phyloP scores from a whole-genome alignment of 2,888 invertebrate genomes.

The Colostygia pectinataria region DNA sequence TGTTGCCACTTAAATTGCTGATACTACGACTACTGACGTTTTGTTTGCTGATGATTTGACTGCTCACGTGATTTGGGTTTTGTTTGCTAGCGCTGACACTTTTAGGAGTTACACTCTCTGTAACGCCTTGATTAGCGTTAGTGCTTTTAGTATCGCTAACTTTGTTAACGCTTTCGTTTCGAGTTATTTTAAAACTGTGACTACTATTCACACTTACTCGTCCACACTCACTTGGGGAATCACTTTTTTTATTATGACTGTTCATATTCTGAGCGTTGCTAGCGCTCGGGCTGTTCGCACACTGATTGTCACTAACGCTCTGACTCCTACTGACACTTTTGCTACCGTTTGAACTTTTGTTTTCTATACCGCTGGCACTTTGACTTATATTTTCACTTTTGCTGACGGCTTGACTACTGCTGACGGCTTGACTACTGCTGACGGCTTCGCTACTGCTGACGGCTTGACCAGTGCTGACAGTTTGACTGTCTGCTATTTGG shows the following conservation, averaged over 20 bases:
- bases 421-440: slow-evolving; percentile 1
- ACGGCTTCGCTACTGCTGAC: no score
- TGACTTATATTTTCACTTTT: slow-evolving; percentile 2
- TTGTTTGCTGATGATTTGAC: background rate
- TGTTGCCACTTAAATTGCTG: slow-evolving; percentile 1
- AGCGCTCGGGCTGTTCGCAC: slow-evolving; percentile 4
- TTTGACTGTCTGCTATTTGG: background rate
- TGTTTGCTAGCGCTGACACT: background rate
- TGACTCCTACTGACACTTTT: slow-evolving; percentile 23
- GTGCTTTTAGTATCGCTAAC: background rate
- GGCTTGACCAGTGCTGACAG: slow-evolving; percentile 4
- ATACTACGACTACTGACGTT: background rate
- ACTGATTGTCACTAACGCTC: slow-evolving; percentile 18
- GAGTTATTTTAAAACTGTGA: slow-evolving; percentile 18
- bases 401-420: background rate
- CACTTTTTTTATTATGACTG: slow-evolving; percentile 9
- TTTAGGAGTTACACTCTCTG: background rate
- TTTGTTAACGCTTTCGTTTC: background rate
- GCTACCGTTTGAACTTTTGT: slow-evolving; percentile 14
- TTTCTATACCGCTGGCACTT: slow-evolving; percentile 6
- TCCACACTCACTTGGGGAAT: slow-evolving; percentile 7
- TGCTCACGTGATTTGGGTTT: slow-evolving; percentile 2
- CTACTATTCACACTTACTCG: slow-evolving; percentile 8
- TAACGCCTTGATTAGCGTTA: slow-evolving; percentile 3
- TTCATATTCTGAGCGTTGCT: slow-evolving; percentile 8